Evolutionary conservation across 2,113 vertebrate species (phyloP), one percentile per base, ranked within the genome.

Genomic region (Aptenodytes forsteri): DNA sequence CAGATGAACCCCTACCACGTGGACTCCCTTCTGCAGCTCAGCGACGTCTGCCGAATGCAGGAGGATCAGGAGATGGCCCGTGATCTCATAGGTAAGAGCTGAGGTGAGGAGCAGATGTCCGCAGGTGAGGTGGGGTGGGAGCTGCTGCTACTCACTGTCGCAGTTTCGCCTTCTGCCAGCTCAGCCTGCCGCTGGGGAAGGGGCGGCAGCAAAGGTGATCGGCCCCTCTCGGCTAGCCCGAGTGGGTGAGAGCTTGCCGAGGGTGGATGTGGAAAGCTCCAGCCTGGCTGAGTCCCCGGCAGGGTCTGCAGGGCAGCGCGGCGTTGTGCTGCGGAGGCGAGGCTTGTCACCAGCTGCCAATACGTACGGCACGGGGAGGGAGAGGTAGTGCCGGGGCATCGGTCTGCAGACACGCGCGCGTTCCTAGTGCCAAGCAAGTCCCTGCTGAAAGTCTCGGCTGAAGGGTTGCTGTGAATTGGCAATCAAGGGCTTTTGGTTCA

Each of bases 21-120:
- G 4, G 99, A 99, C 97, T 99, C 99, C 0, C 98, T 99, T 19
- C 98, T 99, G 92, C 99, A 99, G 98, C 99, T 99, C 32, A 99
- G 99, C 1, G 99, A 99, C 2, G 99, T 99, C 27, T 99, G 99
- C 87, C 99, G 99, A 13, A 99, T 99, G 87, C 99, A 99, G 94
- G 99, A 99, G 78, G 99, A 99, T 78, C 99, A 99, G 93, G 99
- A 99, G 95, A 99, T 99, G 98, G 99, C 99, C n/a, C 98, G 99
- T 26, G 99, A 99, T 84, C 98, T 99, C 11, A 98, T 99, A 40
- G 99, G 99, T 99, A 93, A 99, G 98, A 30, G 32, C 27, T 10
- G 52, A 72, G 34, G 83, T 44, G 75, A 87, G 92, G 54, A 81
- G 52, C 40, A 30, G 38, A 4, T 27, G 65, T 30, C n/a, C 44